Conservation (phyloP, 2,888 invertebrate species). For the Coenonympha glycerion region DNA sequence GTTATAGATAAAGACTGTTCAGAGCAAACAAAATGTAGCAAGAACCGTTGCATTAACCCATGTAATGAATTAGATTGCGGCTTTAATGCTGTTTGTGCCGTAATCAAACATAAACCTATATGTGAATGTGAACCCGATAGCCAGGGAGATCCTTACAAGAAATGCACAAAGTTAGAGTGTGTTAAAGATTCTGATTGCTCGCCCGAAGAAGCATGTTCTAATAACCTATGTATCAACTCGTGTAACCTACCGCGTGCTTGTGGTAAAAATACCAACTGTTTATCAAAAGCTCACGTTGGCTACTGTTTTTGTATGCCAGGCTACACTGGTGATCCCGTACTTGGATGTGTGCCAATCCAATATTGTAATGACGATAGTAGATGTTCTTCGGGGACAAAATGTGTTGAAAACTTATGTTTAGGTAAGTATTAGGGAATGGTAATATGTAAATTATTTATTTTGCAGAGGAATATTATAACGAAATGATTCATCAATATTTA, state of each 20-base stretch:
- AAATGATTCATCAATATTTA: neutral
- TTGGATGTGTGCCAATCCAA: conserved; percentile 88
- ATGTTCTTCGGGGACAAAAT: conserved; percentile 89
- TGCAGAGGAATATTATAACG: too few species aligned
- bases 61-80: conserved; percentile 83
- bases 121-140: conserved; percentile 86
- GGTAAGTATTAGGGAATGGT: conserved; percentile 71
- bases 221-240: conserved; percentile 87
- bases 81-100: conserved; percentile 83
- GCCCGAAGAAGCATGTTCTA: conserved; percentile 82
- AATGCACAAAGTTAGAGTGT: conserved; percentile 86
- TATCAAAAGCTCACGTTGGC: conserved; percentile 85
- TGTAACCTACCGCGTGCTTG: conserved; percentile 88
- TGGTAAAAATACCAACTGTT: conserved; percentile 86
- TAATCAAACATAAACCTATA: conserved; percentile 80
- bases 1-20: conserved; percentile 87
- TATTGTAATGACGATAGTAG: conserved; percentile 87
- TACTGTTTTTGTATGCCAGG: conserved; percentile 90
- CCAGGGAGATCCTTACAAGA: conserved; percentile 83
- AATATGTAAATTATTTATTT: too few species aligned
- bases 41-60: conserved; percentile 85
- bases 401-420: conserved; percentile 87
- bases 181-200: conserved; percentile 85
- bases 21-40: conserved; percentile 82
- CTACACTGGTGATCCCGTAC: conserved; percentile 88